These are phyloP conservation scores for Euura lappo DNA, from an alignment of 1,140 invertebrate genomes.

Conservation along the genomic window DNA sequence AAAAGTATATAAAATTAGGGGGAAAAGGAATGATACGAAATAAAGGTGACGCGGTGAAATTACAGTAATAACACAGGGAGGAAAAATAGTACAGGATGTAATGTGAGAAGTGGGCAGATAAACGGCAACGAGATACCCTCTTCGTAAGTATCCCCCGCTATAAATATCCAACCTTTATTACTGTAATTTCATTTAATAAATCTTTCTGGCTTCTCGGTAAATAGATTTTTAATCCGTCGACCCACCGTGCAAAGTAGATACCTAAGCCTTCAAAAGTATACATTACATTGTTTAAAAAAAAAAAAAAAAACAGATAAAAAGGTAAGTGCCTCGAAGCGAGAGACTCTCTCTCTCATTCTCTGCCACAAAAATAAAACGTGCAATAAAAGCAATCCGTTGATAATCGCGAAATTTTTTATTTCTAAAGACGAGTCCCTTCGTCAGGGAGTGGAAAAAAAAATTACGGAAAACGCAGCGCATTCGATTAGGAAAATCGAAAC, in stretches of 20 bases:
- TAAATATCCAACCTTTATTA: slow-evolving; percentile 29
- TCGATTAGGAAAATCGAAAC: no score
- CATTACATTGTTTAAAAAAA: background rate
- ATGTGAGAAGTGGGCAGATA: slow-evolving; percentile 18
- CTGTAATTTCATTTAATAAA: slow-evolving; percentile 46
- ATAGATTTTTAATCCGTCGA: slow-evolving; percentile 36
- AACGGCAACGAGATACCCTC: slow-evolving; percentile 9
- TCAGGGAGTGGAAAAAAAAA: no score
- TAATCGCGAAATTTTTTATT: no score
- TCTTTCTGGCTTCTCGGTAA: slow-evolving; percentile 31
- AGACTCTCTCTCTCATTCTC: no score
- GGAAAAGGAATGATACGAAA: no score
- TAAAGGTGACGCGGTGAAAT: slow-evolving; percentile 10
- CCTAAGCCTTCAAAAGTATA: background rate
- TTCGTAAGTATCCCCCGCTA: slow-evolving; percentile 4
- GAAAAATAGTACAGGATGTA: slow-evolving; percentile 23
- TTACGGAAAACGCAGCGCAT: no score
- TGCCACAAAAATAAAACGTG: no score
- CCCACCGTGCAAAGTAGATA: background rate
- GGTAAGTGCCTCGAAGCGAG: no score
- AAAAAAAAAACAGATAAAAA: no score
- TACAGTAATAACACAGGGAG: slow-evolving; percentile 27
- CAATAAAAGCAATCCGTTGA: no score
- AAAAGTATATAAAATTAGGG: no score
- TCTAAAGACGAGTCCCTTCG: no score